Evolutionary conservation across 2,113 vertebrate genomes (phyloP).

Genomic region (Thinocorus orbignyianus): DNA sequence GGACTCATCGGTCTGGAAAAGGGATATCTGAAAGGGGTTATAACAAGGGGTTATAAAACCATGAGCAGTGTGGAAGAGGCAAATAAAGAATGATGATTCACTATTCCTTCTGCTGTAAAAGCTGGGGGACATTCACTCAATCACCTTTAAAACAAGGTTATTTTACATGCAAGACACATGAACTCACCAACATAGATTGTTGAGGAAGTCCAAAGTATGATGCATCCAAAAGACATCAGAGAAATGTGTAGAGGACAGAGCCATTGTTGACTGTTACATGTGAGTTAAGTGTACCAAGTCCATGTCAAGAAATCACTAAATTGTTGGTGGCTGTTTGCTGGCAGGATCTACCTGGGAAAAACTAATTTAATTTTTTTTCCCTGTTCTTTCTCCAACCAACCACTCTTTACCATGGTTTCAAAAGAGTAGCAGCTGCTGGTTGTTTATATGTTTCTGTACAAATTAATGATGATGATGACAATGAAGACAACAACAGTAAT

Average conservation of each 20-base stretch:
- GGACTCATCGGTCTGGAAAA: not conserved
- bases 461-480: not conserved
- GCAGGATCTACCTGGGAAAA: not conserved
- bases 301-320: not conserved
- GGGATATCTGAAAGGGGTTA: not conserved
- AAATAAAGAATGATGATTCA: not conserved
- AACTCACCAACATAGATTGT: not conserved
- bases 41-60: not conserved
- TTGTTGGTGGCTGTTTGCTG: not conserved
- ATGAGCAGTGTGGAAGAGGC: not conserved
- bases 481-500: fast-evolving
- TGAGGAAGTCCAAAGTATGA: not conserved
- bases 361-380: not conserved
- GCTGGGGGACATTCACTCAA: not conserved
- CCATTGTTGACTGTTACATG: not conserved
- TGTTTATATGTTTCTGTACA: not conserved
- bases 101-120: not conserved
- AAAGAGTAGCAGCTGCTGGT: not conserved
- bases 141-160: not conserved
- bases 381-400: not conserved
- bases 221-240: not conserved
- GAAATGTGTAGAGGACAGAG: not conserved
- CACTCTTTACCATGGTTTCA: not conserved
- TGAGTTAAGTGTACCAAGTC: not conserved
- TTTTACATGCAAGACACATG: fast-evolving